Evolutionary conservation across 2,888 invertebrate species (phyloP), one percentile per base, ranked within the genome.

Genomic region (Lissonota sp.): DNA sequence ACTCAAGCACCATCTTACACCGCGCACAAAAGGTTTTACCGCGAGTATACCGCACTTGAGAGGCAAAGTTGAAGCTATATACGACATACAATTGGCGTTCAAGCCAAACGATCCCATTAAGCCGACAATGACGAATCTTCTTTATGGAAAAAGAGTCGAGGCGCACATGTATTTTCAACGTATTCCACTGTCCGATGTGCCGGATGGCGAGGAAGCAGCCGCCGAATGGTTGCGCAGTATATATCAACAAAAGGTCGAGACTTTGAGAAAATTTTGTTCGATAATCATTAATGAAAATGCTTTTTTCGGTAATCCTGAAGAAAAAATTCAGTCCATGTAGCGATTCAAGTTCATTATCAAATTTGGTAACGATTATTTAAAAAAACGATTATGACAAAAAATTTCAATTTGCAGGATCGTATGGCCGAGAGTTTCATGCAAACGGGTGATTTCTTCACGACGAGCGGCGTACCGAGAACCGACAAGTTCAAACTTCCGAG

Each of bases 1-100:
- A 84, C 93, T 99, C 40, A 97, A 98, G 89, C 96, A 99, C 91
- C 98, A 98, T 91, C 94, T 99, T 64, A 96, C 97, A 39, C 99
- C 99, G n/a, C 95, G 99, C 81, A 97, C 98, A n/a, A 97, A 96
- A 93, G 99, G 99, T 1, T 99, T 99, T 91, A 96, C 96, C 0
- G 96, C 97, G 70, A 98, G 98, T 91, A 93, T 98, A 87, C 96
- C 96, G 72, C 95, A 96, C 85, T 95, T 99, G 92, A 95, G 96
- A 89, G 96, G 95, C 66, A 97, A 96, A 92, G 95, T 97, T 84
- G 95, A 96, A 4, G 97, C 96, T 39, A 95, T 98, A 81, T 97
- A 98, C 90, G 97, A 98, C 90, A 96, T 97, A 86, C 95, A 96
- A 87, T 90, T 97, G 83, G 96, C 95, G 4, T 97, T 97, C 87